phyloP scores from a whole-genome alignment of 2,113 vertebrate genomes.

The Acrocephalus arundinaceus region DNA sequence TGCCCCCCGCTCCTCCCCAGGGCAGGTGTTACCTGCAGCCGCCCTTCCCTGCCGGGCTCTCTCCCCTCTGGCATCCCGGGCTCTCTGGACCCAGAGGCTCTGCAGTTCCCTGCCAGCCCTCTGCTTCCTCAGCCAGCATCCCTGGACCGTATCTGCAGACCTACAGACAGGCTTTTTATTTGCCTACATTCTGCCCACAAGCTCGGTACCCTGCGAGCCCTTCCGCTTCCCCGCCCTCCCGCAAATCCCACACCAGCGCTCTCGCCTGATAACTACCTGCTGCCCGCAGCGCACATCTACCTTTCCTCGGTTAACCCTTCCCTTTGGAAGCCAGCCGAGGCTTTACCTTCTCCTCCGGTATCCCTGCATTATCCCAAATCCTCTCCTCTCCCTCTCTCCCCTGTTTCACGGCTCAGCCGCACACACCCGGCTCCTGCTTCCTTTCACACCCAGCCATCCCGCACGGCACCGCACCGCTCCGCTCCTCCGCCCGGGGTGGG shows the following conservation, averaged over 20 bases:
- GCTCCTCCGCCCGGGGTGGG: fast-evolving
- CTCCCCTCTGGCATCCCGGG: too few relatives aligned
- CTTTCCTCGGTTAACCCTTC: neutral
- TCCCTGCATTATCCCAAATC: neutral
- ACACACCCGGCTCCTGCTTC: neutral
- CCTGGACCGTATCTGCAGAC: neutral
- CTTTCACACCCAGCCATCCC: neutral
- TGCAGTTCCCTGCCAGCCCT: neutral
- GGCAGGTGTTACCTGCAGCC: neutral
- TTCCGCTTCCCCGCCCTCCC: neutral
- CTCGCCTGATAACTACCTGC: neutral
- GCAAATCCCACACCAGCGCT: neutral
- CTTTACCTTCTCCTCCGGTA: neutral
- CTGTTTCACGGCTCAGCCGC: neutral
- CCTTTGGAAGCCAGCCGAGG: neutral
- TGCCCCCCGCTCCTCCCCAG: neutral
- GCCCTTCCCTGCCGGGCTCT: neutral
- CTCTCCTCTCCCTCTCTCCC: too few relatives aligned
- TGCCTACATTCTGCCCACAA: neutral
- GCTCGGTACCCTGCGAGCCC: neutral
- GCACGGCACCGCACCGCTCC: neutral
- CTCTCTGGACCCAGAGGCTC: neutral
- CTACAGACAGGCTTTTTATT: neutral
- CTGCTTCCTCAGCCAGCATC: neutral
- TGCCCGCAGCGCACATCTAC: neutral